Evolutionary conservation across 2,797 vertebrate species (phyloP).

Genomic region (Cirrhinus molitorella): DNA sequence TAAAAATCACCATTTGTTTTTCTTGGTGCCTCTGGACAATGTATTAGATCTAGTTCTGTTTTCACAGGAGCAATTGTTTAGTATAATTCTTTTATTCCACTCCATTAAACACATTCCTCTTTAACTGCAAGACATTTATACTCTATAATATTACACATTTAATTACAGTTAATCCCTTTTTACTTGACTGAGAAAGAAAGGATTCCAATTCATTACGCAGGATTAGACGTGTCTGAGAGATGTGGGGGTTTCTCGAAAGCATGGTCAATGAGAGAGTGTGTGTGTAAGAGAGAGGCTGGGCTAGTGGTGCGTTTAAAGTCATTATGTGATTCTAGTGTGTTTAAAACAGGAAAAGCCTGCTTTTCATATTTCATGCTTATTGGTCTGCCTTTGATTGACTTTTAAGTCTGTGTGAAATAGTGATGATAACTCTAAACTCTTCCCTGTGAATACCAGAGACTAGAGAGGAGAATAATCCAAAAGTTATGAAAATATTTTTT

Average conservation of each 20-base stretch:
- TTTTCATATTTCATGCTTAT: constrained; percentile 73
- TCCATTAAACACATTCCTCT: constrained; percentile 51
- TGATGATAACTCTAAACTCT: constrained; percentile 54
- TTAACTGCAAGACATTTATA: constrained; percentile 65
- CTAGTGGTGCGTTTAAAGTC: constrained; percentile 66
- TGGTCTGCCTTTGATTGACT: constrained; percentile 68
- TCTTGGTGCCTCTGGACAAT: constrained; percentile 53
- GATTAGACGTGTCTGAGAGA: constrained; percentile 74
- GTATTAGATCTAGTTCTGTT: constrained; percentile 57
- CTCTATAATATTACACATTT: constrained; percentile 69
- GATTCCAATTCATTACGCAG: constrained; percentile 74
- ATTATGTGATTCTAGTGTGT: constrained; percentile 70
- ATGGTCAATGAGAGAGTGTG: constrained; percentile 41
- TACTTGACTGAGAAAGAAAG: constrained; percentile 67
- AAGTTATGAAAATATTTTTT: too few relatives aligned
- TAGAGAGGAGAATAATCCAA: background rate
- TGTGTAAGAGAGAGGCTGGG: background rate
- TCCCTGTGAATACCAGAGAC: background rate
- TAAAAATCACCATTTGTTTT: constrained; percentile 70
- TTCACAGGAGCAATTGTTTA: constrained; percentile 18
- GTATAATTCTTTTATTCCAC: constrained; percentile 33
- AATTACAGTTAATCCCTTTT: constrained; percentile 72
- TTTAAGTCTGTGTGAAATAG: constrained; percentile 70
- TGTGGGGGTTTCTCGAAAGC: constrained; percentile 64
- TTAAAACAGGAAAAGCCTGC: constrained; percentile 64